Conservation (phyloP, 2,888 invertebrate species). For the Dryococelus australis region DNA sequence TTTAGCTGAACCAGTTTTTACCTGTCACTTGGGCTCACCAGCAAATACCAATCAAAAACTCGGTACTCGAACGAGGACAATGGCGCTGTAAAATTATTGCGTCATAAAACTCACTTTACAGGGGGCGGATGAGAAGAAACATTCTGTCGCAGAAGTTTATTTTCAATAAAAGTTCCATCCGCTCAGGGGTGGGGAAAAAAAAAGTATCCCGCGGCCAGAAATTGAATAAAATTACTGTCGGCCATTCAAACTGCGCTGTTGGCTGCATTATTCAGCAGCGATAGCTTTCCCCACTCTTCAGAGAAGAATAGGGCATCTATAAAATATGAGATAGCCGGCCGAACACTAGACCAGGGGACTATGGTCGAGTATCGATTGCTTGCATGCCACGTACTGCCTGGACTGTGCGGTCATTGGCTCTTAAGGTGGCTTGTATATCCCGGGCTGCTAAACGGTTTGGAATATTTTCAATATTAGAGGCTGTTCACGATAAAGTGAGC, state of each 20-base stretch:
- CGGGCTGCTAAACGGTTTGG: too few relatives aligned
- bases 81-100: conserved; percentile 1
- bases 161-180: background rate
- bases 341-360: background rate
- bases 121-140: background rate
- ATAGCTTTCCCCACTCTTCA: conserved; percentile 6
- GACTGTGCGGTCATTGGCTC: background rate
- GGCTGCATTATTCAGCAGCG: conserved; percentile 16
- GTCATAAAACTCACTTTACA: background rate
- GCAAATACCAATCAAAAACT: background rate
- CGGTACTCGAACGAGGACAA: conserved; percentile 12
- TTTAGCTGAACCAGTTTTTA: background rate
- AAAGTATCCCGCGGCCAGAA: background rate
- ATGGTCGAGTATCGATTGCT: conserved; percentile 8
- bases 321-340: background rate
- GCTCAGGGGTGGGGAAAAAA: background rate
- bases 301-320: conserved; percentile 16
- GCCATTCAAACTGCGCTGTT: background rate
- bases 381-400: background rate
- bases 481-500: too few relatives aligned
- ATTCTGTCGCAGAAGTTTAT: conserved; percentile 10
- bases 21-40: background rate
- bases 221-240: conserved; percentile 2
- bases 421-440: too few relatives aligned
- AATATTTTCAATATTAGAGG: too few relatives aligned